These are phyloP conservation scores for Chouioia cunea DNA, from an alignment of 2,888 invertebrate species.

Conservation along the genomic window DNA sequence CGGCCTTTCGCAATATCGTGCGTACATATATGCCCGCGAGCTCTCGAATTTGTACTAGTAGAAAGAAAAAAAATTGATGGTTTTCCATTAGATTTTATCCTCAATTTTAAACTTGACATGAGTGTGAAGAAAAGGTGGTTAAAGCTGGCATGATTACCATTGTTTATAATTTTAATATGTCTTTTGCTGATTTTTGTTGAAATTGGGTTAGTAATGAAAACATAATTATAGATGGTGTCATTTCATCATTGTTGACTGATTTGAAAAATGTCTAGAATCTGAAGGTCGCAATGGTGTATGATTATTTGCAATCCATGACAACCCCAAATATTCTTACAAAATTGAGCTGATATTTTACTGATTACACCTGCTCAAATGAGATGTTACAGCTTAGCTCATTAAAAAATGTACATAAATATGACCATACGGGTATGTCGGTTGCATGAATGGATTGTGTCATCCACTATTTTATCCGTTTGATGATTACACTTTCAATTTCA, in stretches of 20 bases:
- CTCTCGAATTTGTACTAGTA: conserved; percentile 11
- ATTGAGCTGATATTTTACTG: no score
- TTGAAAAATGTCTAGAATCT: background rate
- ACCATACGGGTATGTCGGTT: no score
- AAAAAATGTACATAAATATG: no score
- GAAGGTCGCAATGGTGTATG: background rate
- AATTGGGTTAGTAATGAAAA: conserved; percentile 11
- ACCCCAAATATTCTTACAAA: no score
- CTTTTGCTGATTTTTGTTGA: background rate
- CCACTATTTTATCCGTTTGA: no score
- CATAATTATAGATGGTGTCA: conserved; percentile 4
- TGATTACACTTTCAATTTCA: no score
- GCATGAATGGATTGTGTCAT: no score
- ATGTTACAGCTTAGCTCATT: no score
- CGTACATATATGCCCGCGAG: background rate
- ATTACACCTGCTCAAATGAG: no score
- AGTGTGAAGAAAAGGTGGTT: background rate
- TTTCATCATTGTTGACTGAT: no score
- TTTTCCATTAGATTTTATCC: background rate
- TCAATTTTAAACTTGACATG: conserved; percentile 3
- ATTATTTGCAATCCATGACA: no score
- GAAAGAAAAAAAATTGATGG: background rate
- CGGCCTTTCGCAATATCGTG: conserved; percentile 20
- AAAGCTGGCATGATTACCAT: no score
- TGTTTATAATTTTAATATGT: background rate